phyloP scores from a whole-genome alignment of 2,113 vertebrate genomes.

The Centropus bengalensis region DNA sequence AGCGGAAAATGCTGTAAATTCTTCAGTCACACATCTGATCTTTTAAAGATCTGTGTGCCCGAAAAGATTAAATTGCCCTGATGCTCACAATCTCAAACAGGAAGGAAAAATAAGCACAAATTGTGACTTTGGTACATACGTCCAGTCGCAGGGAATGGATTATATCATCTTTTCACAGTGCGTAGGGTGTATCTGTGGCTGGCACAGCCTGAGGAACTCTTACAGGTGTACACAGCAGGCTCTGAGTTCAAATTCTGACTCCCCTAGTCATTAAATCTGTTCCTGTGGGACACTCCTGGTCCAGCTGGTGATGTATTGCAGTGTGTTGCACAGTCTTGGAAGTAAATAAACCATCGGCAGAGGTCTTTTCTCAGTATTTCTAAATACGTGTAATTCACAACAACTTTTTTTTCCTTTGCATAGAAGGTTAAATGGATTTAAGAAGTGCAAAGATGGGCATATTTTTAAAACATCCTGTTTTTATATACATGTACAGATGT shows the following conservation, averaged over 20 bases:
- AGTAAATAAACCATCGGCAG: not conserved
- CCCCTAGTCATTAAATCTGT: not conserved
- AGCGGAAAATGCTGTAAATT: not conserved
- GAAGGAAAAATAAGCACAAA: not conserved
- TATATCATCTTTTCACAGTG: not conserved
- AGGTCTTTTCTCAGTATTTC: not conserved
- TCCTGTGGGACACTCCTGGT: not conserved
- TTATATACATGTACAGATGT: not conserved
- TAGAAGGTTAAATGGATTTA: not conserved
- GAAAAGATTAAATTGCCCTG: not conserved
- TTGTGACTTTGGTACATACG: not conserved
- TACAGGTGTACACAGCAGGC: accelerated
- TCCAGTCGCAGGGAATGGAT: not conserved
- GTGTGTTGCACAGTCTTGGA: not conserved
- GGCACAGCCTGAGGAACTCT: not conserved
- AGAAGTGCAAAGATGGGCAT: not conserved
- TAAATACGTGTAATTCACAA: not conserved
- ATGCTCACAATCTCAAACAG: not conserved
- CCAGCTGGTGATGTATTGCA: not conserved
- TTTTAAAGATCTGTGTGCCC: not conserved
- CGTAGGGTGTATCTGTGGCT: not conserved
- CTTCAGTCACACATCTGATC: not conserved
- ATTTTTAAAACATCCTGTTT: not conserved
- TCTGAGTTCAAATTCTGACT: not conserved
- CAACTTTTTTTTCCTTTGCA: not conserved